Evolutionary conservation across 1,140 invertebrate genomes (phyloP).

Genomic region (Caerostris extrusa): DNA sequence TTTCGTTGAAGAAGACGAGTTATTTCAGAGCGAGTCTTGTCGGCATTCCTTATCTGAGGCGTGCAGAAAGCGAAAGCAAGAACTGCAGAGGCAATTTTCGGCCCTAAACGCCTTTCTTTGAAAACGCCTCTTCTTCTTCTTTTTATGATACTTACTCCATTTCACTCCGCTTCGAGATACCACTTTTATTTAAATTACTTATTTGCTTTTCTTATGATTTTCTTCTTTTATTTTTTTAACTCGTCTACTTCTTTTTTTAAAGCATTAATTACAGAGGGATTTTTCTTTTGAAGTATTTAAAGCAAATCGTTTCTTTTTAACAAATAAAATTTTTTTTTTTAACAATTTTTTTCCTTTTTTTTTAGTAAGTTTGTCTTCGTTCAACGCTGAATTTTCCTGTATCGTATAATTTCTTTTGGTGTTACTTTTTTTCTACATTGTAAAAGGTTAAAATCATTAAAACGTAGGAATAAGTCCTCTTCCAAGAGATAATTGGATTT

Average conservation of each 20-base stretch:
- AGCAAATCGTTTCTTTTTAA: conserved; percentile 40
- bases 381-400: neutral
- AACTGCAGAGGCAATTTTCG: conserved; percentile 43
- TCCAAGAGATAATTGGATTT: conserved; percentile 40
- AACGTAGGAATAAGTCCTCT: neutral
- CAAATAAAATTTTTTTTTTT: neutral
- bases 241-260: conserved; percentile 55
- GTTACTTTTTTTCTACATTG: no score
- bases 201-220: conserved; percentile 41
- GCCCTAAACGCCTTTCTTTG: conserved; percentile 58
- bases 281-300: conserved; percentile 57
- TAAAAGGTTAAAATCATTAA: conserved; percentile 25
- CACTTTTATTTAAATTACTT: conserved; percentile 65
- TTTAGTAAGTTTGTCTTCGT: neutral
- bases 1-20: conserved; percentile 16
- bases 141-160: conserved; percentile 67
- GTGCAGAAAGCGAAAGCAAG: conserved; percentile 48
- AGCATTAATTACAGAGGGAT: conserved; percentile 63
- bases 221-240: neutral
- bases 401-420: neutral
- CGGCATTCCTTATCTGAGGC: conserved; percentile 62
- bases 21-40: conserved; percentile 46
- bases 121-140: conserved; percentile 52
- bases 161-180: conserved; percentile 40
- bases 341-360: neutral